Base-by-base conservation (phyloP, 2,797 vertebrate genomes). In the Diglossa cyanea region DNA sequence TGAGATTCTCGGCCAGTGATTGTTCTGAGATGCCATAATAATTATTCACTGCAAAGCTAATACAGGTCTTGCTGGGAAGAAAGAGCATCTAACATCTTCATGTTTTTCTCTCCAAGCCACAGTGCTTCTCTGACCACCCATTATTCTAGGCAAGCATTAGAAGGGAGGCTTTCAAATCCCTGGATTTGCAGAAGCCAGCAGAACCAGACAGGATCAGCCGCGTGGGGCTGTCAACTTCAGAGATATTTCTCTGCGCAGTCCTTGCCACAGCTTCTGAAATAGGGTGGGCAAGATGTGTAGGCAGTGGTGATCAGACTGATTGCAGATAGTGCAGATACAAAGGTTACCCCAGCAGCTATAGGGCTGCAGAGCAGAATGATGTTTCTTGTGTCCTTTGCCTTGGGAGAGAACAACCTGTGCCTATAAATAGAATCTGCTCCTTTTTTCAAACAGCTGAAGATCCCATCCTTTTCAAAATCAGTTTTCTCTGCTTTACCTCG, bases 401-500 rank as follows among this genome's bases (percentile, higher is more conserved):
- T 65, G 11, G 12, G 16, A 91, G 88, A 63, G 73, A 77, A 70
- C 51, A 88, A 70, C 17, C 65, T 71, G n/a, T 10, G 73, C 42
- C 55, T 75, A 11, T 35, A 88, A 70, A 17, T 40, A 60, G 35
- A 70, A 77, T n/a, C 42, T 55, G 25, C 40, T 77, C 40, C 30
- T 31, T 77, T 62, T 55, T 62, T 77, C 73, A 26, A 42, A 7
- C 7, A 33, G 31, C 16, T 93, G 75, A 84, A 45, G 48, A 90
- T 65, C 11, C 25, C 31, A 40, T 80, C 21, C 21, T 78, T 60
- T 79, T 85, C 84, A 72, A 88, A 88, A 82, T 53, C 35, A 12
- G 53, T 76, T 81, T 70, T 83, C 47, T 92, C 28, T 87, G 72
- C 58, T 92, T 95, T 95, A 94, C 75, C 88, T 93, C 50, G 66